Conservation (phyloP, 2,888 invertebrate genomes). For the Platycnemis pennipes region DNA sequence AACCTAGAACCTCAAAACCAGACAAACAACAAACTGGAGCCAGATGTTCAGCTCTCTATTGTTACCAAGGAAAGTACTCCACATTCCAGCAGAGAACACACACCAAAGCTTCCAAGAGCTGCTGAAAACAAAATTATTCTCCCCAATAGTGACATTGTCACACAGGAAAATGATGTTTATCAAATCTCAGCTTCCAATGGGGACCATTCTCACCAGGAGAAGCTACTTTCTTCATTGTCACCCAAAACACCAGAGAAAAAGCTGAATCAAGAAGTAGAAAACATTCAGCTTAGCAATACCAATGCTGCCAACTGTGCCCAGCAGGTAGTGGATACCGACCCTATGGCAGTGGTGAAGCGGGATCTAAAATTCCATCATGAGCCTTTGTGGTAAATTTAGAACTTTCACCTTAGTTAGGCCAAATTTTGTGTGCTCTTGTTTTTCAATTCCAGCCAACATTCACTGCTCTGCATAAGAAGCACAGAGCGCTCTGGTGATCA, state of each 20-base stretch:
- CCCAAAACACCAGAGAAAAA: slow-evolving; percentile 38
- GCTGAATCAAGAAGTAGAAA: slow-evolving; percentile 31
- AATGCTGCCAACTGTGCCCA: background rate
- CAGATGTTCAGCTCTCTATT: slow-evolving; percentile 37
- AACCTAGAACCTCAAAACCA: slow-evolving; percentile 19
- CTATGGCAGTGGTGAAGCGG: slow-evolving; percentile 8
- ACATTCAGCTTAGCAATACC: background rate
- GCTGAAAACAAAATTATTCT: slow-evolving; percentile 16
- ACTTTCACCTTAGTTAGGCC: background rate
- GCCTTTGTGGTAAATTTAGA: slow-evolving; percentile 59
- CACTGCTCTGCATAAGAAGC: background rate
- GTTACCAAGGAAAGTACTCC: slow-evolving; percentile 40
- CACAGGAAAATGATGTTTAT: background rate
- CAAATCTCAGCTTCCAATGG: background rate
- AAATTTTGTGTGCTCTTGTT: background rate
- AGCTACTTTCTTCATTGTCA: background rate
- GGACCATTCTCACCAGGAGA: background rate
- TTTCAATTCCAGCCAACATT: background rate
- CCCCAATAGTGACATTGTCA: background rate
- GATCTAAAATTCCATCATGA: slow-evolving; percentile 68
- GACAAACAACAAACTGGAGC: background rate
- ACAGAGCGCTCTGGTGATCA: slow-evolving; percentile 40
- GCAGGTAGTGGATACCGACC: slow-evolving; percentile 20
- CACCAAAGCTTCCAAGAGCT: slow-evolving; percentile 49
- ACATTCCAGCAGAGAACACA: slow-evolving; percentile 45